Evolutionary conservation across 2,888 invertebrate genomes (phyloP), one percentile per base, ranked within the genome.

Genomic region (Caenorhabditis drosophilae): DNA sequence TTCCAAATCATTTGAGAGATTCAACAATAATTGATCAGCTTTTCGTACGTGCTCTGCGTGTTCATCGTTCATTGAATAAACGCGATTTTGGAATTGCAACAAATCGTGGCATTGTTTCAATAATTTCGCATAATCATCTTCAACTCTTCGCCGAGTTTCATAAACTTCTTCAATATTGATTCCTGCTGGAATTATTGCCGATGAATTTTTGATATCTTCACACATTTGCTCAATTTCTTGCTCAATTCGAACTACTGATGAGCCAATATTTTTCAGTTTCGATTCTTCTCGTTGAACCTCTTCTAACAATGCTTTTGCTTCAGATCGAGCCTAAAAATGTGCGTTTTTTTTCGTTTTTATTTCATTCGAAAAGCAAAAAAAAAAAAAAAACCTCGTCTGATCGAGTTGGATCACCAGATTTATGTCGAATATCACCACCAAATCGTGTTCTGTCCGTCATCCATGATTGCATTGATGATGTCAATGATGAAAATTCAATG

Each of bases 381-480:
- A 9, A 12, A 4, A 4, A 40, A 40, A 6, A 9, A 20, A 50
- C 50, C 18, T 60, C 49, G 15, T 66, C 60, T 11, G 56, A 44
- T 16, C 18, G 38, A 20, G 25, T 42, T 7, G 75, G 72, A 55
- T 80, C 74, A 16, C 73, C 77, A 0, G 75, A 74, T 15, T 56
- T 61, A 46, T 68, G 70, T 11, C 67, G 61, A 41, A 76, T 64
- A 34, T 73, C 72, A n/a, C 73, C 73, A 20, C 64, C 68, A 3
- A 55, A 16, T 12, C 68, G 49, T 6, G 69, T 73, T 18, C 68
- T 41, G 38, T 73, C 75, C 4, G 75, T 78, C 63, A 79, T 75
- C 78, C 81, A 81, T 20, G 79, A 79, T 55, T 80, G 79, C 56
- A 75, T 72, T 41, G 67, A 59, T 7, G 74, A 73, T 11, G 76